Base-by-base conservation (phyloP, 2,888 invertebrate genomes). In the Mystacides longicornis region DNA sequence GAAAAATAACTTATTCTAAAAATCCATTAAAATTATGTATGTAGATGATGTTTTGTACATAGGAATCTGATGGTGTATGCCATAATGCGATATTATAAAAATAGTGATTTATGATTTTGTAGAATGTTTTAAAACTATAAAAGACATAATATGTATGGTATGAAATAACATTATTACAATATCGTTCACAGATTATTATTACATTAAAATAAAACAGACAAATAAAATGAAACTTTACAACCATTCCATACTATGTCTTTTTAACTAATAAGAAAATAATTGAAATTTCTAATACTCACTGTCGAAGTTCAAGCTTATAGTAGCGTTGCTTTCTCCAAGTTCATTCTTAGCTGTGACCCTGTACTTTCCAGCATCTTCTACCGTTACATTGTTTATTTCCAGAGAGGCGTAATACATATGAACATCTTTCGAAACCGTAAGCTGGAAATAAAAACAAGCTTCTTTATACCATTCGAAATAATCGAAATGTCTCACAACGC, bases 341-440 rank as follows among this genome's bases (percentile, higher is more conserved):
- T 95, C 93, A 80, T 95, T 97, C 80, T 96, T 96, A 67, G 94
- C 94, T 67, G 91, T 93, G 67, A 95, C 93, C 80, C 93, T 89
- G 78, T 94, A 94, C 80, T 94, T 95, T 70, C 94, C 95, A 75
- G 94, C 94, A 81, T 95, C 94, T 81, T 94, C 94, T 67, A 94
- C 93, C 62, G 93, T 93, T 66, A 95, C 94, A 73, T 93, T 92
- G 78, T 84, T 85, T 69, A 98, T 93, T 75, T 92, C 91, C 73
- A 97, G 81, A 62, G 91, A 88, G 67, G 93, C 92, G 78, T 92
- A 88, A 79, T 93, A 94, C 68, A 92, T 91, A 74, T 93, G 92
- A 64, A 91, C 91, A 72, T 94, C 93, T 74, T 93, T 93, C 72
- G 87, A 88, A 67, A 93, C 86, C 70, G 84, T 85, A 69, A 93